A percentile compares a stretch with the other conserved stretches of the same genome.
phyloP scores from a whole-genome alignment of 2,797 vertebrate species.

The Pelochelys cantorii region DNA sequence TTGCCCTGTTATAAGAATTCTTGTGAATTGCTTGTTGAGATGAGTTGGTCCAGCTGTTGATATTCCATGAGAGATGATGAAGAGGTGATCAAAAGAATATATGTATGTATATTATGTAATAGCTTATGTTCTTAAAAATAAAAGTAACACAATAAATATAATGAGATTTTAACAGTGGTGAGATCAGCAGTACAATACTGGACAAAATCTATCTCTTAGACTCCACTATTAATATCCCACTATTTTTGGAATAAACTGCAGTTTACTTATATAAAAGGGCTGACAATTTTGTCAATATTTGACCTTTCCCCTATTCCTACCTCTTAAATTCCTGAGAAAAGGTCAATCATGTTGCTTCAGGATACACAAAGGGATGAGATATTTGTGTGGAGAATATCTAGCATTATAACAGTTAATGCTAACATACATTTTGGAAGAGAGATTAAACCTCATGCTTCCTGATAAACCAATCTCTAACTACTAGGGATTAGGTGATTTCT shows the following conservation, averaged over 20 bases:
- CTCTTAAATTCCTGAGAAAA: not conserved
- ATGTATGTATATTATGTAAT: fast-evolving
- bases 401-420: not conserved
- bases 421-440: constrained; percentile 20
- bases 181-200: not conserved
- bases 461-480: constrained; percentile 1
- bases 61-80: not conserved
- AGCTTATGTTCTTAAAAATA: not conserved
- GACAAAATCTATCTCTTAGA: not conserved
- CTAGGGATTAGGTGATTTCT: not conserved
- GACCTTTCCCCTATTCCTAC: not conserved
- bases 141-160: not conserved
- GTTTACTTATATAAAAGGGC: not conserved
- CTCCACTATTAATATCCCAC: not conserved
- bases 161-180: not conserved
- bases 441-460: not conserved
- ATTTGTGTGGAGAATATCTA: not conserved
- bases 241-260: not conserved
- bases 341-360: not conserved
- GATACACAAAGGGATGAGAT: not conserved
- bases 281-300: not conserved
- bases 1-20: constrained; percentile 37
- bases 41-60: constrained; percentile 7
- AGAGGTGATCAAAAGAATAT: not conserved
- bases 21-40: constrained; percentile 46